Evolutionary conservation across 2,888 invertebrate genomes (phyloP), one percentile per base, ranked within the genome.

Genomic region (Cataglyphis livida): DNA sequence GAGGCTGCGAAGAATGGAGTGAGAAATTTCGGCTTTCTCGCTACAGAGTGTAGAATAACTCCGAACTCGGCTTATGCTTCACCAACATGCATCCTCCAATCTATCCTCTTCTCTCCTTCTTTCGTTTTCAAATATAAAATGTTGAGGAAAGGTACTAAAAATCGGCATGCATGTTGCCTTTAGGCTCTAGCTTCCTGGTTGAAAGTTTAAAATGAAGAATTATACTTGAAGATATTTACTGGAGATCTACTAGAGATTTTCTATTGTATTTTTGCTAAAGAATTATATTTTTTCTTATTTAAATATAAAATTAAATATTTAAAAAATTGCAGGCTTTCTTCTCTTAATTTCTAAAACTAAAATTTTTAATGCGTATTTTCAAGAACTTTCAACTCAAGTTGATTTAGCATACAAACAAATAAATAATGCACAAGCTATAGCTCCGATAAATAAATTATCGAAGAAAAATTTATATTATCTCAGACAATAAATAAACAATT

Each of bases 1-100:
- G n/a, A 25, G 54, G 28, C 76, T 59, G 48, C 25, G 70, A 25
- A 70, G 59, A 70, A 79, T 71, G 21, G 44, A 70, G 7, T 59
- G 78, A 44, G 59, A 32, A 59, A 71, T 70, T 76, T 48, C 28
- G n/a, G 25, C 12, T 9, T 57, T 78, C 44, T 35, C 35, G 32
- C 32, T 48, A 21, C 57, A 59, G 59, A 59, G 59, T 51, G 6
- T 18, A 9, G 59, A 9, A 44, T 78, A 59, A 32, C 44, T 59
- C 51, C 0, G 44, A 71, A 44, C 35, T 78, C 57, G 21, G 9
- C 21, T 62, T n/a, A 7, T n/a, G 54, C 1, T 57, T 68, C 54
- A 41, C 54, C 57, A 70, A 70, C n/a, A n/a, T n/a, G 35, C n/a
- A 7, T 51, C n/a, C n/a, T 48, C 7, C 48, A 18, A 18, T 48